A percentile compares a stretch with the other conserved stretches of the same genome.
phyloP scores from a whole-genome alignment of 2,797 vertebrate species.

The Crossoptilon crossoptilon region DNA sequence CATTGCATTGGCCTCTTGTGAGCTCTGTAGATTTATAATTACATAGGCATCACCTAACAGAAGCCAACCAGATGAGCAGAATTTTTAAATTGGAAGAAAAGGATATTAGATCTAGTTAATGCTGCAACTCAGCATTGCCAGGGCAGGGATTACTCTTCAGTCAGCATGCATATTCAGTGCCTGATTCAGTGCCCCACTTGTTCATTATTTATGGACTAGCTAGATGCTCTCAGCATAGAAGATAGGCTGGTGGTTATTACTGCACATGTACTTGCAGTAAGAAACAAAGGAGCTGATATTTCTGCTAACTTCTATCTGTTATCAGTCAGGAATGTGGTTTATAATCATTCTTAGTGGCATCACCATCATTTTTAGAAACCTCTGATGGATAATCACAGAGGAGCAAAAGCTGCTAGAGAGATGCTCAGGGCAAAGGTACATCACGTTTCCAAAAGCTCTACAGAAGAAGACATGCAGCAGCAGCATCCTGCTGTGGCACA shows the following conservation, averaged over 20 bases:
- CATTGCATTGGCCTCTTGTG: not conserved
- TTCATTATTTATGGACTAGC: not conserved
- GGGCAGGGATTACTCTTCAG: not conserved
- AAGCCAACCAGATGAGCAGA: not conserved
- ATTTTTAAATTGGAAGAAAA: not conserved
- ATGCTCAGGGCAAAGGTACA: rapidly evolving
- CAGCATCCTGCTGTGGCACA: not conserved
- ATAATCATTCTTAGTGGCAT: not conserved
- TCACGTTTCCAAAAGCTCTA: not conserved
- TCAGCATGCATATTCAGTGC: not conserved
- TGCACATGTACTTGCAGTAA: rapidly evolving
- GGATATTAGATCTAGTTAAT: not conserved
- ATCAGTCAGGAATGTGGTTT: not conserved
- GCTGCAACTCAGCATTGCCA: not conserved
- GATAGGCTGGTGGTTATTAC: not conserved
- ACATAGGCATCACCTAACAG: not conserved
- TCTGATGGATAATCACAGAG: not conserved
- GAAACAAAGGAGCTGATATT: not conserved
- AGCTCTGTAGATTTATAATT: not conserved
- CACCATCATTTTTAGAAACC: not conserved
- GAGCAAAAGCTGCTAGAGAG: not conserved
- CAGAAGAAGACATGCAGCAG: not conserved
- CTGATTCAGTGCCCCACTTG: not conserved
- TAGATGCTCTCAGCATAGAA: not conserved
- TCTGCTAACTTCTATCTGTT: not conserved